phyloP scores from a whole-genome alignment of 2,888 invertebrate species.

The Synanthedon tipuliformis region DNA sequence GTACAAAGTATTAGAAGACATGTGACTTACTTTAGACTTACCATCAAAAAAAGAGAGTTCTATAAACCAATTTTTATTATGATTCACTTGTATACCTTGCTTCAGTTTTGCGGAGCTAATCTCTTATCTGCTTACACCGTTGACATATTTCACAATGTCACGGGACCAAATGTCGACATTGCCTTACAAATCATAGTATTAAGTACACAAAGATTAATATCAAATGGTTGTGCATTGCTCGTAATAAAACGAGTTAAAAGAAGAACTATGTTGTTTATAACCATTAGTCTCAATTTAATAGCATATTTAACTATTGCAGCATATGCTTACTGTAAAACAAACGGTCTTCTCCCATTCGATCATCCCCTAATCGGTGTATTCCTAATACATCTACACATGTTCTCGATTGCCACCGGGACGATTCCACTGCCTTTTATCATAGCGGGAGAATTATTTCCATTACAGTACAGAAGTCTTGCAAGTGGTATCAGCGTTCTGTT shows the following conservation, averaged over 20 bases:
- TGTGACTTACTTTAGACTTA: constrained; percentile 21
- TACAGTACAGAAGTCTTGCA: constrained; percentile 70
- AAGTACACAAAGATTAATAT: constrained; percentile 41
- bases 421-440: constrained; percentile 76
- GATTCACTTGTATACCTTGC: constrained; percentile 32
- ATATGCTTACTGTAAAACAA: constrained; percentile 29
- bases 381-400: constrained; percentile 50
- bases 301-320: constrained; percentile 29
- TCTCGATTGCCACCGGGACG: constrained; percentile 67
- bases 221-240: constrained; percentile 34
- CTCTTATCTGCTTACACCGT: constrained; percentile 32
- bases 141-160: constrained; percentile 36
- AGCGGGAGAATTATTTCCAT: constrained; percentile 75
- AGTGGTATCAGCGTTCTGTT: constrained; percentile 42
- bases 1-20: constrained; percentile 18
- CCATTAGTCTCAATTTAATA: constrained; percentile 28
- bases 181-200: constrained; percentile 38
- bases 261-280: constrained; percentile 33
- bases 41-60: constrained; percentile 31
- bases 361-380: constrained; percentile 30
- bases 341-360: constrained; percentile 24
- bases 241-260: constrained; percentile 46
- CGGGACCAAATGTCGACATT: constrained; percentile 28
- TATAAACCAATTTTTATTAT: constrained; percentile 40
- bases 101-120: constrained; percentile 36